Conservation (phyloP, 2,113 vertebrate species). For the Dipodomys merriami region DNA sequence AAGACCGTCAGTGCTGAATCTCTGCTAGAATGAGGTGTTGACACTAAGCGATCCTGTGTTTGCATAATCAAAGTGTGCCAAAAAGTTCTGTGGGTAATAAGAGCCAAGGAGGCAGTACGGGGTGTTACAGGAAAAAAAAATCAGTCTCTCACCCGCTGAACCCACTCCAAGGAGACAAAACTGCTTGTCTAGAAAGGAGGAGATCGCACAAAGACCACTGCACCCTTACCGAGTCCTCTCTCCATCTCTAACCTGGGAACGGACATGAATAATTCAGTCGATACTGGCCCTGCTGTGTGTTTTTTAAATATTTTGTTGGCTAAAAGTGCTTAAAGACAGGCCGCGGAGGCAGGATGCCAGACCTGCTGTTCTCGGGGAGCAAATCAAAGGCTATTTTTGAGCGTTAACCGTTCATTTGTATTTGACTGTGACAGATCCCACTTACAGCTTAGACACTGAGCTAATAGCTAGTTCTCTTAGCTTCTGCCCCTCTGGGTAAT, state of each 20-base stretch:
- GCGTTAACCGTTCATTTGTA: neutral
- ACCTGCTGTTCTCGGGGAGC: neutral
- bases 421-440: neutral
- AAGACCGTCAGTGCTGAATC: too few relatives aligned
- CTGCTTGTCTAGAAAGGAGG: neutral
- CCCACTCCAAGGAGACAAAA: neutral
- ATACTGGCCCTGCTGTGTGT: neutral
- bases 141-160: neutral
- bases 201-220: neutral
- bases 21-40: neutral
- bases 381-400: neutral
- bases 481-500: neutral
- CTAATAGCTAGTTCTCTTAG: neutral
- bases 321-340: neutral
- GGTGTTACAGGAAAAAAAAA: neutral
- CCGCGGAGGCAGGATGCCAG: neutral
- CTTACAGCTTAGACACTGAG: neutral
- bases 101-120: neutral
- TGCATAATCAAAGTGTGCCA: neutral
- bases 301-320: slow-evolving; percentile 37
- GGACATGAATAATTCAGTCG: slow-evolving; percentile 46
- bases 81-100: neutral
- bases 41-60: neutral
- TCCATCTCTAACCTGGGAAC: neutral
- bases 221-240: neutral